Base-by-base conservation (phyloP, 2,888 invertebrate genomes). In the Ophion ventricosus region DNA sequence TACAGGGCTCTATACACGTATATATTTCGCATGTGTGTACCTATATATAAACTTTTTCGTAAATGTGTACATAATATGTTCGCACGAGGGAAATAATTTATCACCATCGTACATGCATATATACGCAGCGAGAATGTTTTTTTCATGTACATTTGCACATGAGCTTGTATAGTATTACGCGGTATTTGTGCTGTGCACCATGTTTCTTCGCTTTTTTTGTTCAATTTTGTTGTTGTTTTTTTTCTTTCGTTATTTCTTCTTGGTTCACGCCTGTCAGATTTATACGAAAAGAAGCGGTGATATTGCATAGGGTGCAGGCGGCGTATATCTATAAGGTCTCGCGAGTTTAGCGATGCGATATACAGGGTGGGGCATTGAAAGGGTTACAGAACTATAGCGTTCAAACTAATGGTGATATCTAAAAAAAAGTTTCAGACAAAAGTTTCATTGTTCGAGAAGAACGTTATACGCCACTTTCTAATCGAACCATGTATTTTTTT, bases 31-130 rank as follows among this genome's bases (percentile, higher is more conserved):
- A 8, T 35, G 35, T 35, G 35, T 35, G 35, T 35, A 35, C 35
- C 1, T 4, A 35, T 35, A 35, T 35, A 35, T 35, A 35, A 35
- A 35, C 5, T 0, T 5, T 17, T 57, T 57, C 35, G 17, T 29
- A 56, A 54, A 43, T 73, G 17, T 43, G 61, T 73, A 49, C n/a
- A 63, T 63, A 63, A 43, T 63, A 49, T 26, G 63, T n/a, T 29
- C 26, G 29, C 40, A 64, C 20, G 17, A 76, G 76, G 79, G 82
- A 82, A 82, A 82, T 84, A 79, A 82, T 82, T 82, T 82, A 84
- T 82, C 79, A 61, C 43, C 67, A 10, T 23, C 63, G 66, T 76
- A 75, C 25, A 64, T 59, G 43, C n/a, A 59, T 43, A 23, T n/a
- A 20, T 64, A n/a, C 17, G 25, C 26, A 63, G 67, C 69, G 49